Base-by-base conservation (phyloP, 1,140 invertebrate genomes). In the Diorhabda elongata region DNA sequence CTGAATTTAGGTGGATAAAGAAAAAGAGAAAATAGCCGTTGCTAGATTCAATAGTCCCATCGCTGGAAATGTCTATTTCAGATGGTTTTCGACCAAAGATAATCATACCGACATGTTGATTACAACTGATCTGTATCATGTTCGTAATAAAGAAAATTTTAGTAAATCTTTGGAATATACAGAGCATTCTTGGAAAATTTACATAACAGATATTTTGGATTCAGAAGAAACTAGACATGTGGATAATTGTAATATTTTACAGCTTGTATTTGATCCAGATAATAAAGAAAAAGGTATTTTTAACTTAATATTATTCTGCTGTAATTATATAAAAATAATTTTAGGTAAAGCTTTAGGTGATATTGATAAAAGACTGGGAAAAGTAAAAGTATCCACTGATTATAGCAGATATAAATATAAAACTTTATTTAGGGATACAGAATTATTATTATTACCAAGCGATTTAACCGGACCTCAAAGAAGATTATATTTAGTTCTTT, bases 191-290 rank as follows among this genome's bases (percentile, higher is more conserved):
- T 97, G 95, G 95, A 93, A 95, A 77, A 88, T 97, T 58, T 94
- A 91, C 73, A 91, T 92, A 4, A 96, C 94, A 0, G 95, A 97
- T 78, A 92, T 96, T 66, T 88, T 96, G 9, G 92, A 95, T 74
- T 85, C 88, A 3, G 88, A 90, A 69, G 88, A 88, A 74, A 90
- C 91, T 80, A 86, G 83, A 69, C 83, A 86, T 62, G 87, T 88
- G 75, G 85, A 87, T 59, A 90, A 92, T 72, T 96, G 94, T 79
- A 92, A 95, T 79, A 91, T 91, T 67, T 83, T 96, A 0, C 92
- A 95, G 81, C 83, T 90, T 26, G 86, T 97, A 0, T 96, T 94
- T 74, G 92, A 96, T 84, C 93, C 93, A 2, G 87, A 91, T 66
- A 89, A 90, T 68, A 82, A 83, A 52, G 90, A 91, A 0, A 81